Evolutionary conservation across 2,797 vertebrate genomes (phyloP).

Genomic region (Chanos chanos): DNA sequence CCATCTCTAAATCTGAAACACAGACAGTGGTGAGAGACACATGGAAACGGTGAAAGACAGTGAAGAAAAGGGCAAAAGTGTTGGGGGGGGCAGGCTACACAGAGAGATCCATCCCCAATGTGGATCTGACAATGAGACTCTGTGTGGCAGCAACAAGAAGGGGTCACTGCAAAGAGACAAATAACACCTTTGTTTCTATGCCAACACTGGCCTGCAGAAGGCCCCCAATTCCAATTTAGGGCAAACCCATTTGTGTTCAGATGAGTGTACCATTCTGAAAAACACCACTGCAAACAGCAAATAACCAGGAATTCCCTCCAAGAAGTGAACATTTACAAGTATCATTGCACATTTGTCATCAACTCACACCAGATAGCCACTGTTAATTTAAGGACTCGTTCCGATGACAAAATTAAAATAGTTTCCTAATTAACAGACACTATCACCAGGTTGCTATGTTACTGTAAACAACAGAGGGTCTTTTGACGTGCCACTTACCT

Average conservation of each 20-base stretch:
- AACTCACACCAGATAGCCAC: too few species aligned
- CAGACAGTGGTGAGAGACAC: not conserved
- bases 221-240: not conserved
- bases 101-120: not conserved
- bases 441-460: too few species aligned
- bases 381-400: too few species aligned
- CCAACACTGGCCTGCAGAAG: not conserved
- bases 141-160: conserved; percentile 3
- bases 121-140: conserved; percentile 18
- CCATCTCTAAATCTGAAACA: conserved; percentile 91
- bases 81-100: not conserved
- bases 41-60: not conserved
- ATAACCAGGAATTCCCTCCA: too few species aligned
- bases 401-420: too few species aligned
- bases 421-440: too few species aligned
- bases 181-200: conserved; percentile 2
- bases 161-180: not conserved
- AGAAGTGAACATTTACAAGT: too few species aligned
- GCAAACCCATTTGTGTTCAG: too few species aligned
- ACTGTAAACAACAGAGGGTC: too few species aligned
- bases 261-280: too few species aligned
- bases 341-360: too few species aligned
- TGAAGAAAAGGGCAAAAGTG: not conserved
- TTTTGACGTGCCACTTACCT: conserved; percentile 71
- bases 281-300: too few species aligned